Conservation (phyloP, 2,113 vertebrate species). For the Amblyopsis rosae region DNA sequence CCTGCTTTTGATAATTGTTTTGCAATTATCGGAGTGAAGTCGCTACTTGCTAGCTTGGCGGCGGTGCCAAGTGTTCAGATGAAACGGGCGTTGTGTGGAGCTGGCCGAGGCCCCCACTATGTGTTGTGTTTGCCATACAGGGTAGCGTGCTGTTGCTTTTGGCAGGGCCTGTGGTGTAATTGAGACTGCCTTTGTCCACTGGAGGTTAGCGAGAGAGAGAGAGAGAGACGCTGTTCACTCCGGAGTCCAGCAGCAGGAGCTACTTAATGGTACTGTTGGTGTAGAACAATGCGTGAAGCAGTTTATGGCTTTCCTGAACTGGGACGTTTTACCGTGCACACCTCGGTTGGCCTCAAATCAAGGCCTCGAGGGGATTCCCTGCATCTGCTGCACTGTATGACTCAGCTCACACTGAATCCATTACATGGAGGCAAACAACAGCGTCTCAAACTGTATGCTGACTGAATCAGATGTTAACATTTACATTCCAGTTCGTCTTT, state of each 20-base stretch:
- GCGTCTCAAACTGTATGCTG: no score
- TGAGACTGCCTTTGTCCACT: conserved; percentile 3
- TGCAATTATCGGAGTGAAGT: conserved; percentile 6
- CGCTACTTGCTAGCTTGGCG: neutral
- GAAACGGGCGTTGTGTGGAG: conserved; percentile 6
- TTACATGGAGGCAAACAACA: no score
- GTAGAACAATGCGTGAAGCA: neutral
- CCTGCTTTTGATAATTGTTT: neutral
- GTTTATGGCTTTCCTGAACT: no score
- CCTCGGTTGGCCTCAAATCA: neutral
- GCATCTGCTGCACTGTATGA: no score
- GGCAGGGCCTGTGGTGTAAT: conserved; percentile 29
- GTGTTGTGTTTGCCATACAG: conserved; percentile 4
- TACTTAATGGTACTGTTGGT: neutral
- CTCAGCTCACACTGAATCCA: no score
- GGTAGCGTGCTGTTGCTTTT: conserved; percentile 29
- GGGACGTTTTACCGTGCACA: neutral
- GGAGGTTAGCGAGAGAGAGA: conserved; percentile 1
- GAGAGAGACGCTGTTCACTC: neutral
- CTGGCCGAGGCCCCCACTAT: conserved; percentile 2
- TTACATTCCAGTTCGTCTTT: no score
- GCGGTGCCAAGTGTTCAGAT: neutral
- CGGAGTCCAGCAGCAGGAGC: neutral
- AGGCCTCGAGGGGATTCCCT: neutral
- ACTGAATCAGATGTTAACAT: no score